A percentile compares a stretch with the other conserved stretches of the same genome.
Conservation (phyloP, 1,140 invertebrate genomes). For the Nasonia vitripennis region DNA sequence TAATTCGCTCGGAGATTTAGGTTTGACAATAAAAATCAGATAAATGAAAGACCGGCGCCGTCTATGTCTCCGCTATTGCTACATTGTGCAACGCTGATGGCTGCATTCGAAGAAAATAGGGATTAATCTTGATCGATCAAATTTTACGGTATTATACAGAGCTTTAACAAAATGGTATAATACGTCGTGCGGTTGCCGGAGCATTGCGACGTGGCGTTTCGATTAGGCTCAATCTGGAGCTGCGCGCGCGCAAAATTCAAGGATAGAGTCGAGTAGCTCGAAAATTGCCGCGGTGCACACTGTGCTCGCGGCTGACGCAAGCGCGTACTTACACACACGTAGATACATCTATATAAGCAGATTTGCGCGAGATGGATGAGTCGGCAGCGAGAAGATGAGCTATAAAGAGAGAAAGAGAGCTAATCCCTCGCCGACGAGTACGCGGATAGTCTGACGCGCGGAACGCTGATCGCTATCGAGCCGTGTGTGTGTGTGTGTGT, state of each 20-base stretch:
- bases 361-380: conserved; percentile 31
- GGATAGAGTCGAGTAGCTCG: conserved; percentile 54
- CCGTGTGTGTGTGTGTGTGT: too few relatives aligned
- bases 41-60: too few relatives aligned
- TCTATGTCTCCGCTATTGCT: too few relatives aligned
- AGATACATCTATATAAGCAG: not conserved
- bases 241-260: conserved; percentile 58
- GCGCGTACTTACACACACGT: not conserved
- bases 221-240: conserved; percentile 57
- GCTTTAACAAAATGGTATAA: too few relatives aligned
- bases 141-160: too few relatives aligned
- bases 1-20: too few relatives aligned
- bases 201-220: conserved; percentile 59
- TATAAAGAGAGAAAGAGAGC: not conserved
- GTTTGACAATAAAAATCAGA: not conserved
- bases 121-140: too few relatives aligned
- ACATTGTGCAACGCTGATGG: too few relatives aligned
- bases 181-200: not conserved
- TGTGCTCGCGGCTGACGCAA: not conserved
- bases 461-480: conserved; percentile 1
- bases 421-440: not conserved
- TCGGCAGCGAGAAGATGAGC: not conserved
- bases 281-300: conserved; percentile 4
- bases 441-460: not conserved
- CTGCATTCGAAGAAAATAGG: too few relatives aligned